These are phyloP conservation scores for Hippocampus abdominalis DNA, from an alignment of 2,113 vertebrate genomes.

Conservation along the genomic window DNA sequence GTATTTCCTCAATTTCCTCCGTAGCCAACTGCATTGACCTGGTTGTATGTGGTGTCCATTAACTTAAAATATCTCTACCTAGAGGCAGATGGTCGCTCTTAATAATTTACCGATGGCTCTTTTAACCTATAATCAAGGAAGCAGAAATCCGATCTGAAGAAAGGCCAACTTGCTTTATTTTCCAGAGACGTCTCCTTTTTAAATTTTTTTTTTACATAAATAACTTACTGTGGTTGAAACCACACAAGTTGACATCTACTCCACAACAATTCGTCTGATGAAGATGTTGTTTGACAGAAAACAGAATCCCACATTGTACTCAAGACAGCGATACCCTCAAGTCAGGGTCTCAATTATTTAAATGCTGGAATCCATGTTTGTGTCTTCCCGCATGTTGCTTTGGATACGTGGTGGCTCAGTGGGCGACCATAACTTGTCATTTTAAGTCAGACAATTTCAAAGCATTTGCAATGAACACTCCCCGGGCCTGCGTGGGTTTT, in stretches of 20 bases:
- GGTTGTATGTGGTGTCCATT: constrained; percentile 11
- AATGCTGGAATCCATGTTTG: constrained; percentile 30
- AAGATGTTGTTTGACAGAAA: constrained; percentile 22
- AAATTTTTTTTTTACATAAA: accelerated
- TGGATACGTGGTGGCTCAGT: background rate
- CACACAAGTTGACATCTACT: constrained; percentile 2
- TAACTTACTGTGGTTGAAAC: background rate
- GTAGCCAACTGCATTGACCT: constrained; percentile 1
- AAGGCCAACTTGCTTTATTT: constrained; percentile 13
- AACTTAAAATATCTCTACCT: constrained; percentile 44
- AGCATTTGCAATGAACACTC: background rate
- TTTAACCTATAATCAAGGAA: constrained; percentile 32
- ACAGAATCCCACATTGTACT: constrained; percentile 14
- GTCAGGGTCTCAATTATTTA: constrained; percentile 52
- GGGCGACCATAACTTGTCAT: background rate
- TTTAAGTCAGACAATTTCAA: background rate
- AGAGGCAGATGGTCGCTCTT: constrained; percentile 48
- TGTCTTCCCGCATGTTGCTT: constrained; percentile 37
- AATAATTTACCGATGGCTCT: constrained; percentile 55
- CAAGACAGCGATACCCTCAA: constrained; percentile 32
- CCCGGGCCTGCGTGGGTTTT: no score
- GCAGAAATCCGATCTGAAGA: constrained; percentile 13
- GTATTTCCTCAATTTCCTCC: background rate
- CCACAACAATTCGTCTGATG: constrained; percentile 1
- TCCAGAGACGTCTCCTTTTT: background rate